Base-by-base conservation (phyloP, 2,888 invertebrate genomes). In the Dasysyrphus albostriatus region DNA sequence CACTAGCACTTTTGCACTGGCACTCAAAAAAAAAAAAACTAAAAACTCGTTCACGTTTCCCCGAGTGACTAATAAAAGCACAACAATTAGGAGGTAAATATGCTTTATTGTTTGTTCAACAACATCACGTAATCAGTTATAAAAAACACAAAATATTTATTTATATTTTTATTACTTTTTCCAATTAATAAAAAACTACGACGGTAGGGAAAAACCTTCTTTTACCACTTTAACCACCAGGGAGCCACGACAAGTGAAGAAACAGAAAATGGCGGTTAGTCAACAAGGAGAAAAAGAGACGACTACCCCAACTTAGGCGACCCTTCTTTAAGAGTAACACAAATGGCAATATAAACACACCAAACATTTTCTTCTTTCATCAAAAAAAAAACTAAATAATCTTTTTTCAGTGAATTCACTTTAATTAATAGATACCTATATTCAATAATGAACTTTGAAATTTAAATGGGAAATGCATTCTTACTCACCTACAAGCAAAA, bases 231-330 rank as follows among this genome's bases (percentile, higher is more conserved):
- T 63, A 81, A 67, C 83, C 65, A 87, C 72, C 58, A 79, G 87
- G 58, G 75, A 87, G 82, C 83, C 83, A 83, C 87, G 83, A 83
- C 83, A 87, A 79, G 83, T 87, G 83, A 83, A 72, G 83, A 82
- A 87, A 87, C 78, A 87, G 87, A 87, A 87, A 87, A 87, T 87
- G 87, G 87, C 87, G 87, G 83, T 87, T 87, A 75, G 78, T 79
- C 78, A 83, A 79, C 75, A 75, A 83, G 67, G 83, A 72, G 77
- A 3, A 51, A 83, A n/a, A 75, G 83, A 76, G 87, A 85, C 8
- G 16, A 19, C 5, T 16, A 37, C n/a, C 4, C 37, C 0, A 29
- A 5, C 19, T 39, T 14, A 10, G 19, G 12, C 1, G 29, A 42
- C 9, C 8, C 32, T 32, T 16, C 16, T 19, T 4, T 12, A 14